Conservation (phyloP, 2,113 vertebrate genomes). For the Oreochromis aureus region DNA sequence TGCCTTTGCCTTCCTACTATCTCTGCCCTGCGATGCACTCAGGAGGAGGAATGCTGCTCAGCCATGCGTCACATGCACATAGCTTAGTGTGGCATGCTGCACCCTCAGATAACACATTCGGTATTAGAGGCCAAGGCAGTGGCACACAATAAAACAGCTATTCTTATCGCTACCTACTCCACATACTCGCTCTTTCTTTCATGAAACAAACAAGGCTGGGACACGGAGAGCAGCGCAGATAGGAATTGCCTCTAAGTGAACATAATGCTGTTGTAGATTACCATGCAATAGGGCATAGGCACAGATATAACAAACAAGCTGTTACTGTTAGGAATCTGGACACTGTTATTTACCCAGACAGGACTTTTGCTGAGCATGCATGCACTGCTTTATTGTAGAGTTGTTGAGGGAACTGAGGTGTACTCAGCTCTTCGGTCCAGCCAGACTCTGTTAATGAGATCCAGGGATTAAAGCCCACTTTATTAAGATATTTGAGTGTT, state of each 20-base stretch:
- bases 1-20: constrained; percentile 56
- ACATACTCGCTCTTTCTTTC: constrained; percentile 9
- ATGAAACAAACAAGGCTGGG: constrained; percentile 10
- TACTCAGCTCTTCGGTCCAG: background rate
- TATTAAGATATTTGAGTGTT: background rate
- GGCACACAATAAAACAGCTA: constrained; percentile 69
- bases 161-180: constrained; percentile 62
- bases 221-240: background rate
- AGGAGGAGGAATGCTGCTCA: constrained; percentile 59
- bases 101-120: constrained; percentile 68
- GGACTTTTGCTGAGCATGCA: background rate
- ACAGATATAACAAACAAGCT: background rate
- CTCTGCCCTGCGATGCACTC: constrained; percentile 56
- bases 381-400: background rate
- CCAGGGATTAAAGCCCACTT: background rate
- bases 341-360: background rate
- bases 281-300: background rate
- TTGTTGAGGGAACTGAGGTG: background rate
- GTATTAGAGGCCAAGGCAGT: constrained; percentile 57
- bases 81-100: constrained; percentile 62
- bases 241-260: background rate
- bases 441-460: background rate
- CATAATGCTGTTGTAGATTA: background rate
- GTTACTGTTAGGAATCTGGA: background rate
- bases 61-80: constrained; percentile 65